phyloP scores from a whole-genome alignment of 2,113 vertebrate species.

The Stigmatopora argus region DNA sequence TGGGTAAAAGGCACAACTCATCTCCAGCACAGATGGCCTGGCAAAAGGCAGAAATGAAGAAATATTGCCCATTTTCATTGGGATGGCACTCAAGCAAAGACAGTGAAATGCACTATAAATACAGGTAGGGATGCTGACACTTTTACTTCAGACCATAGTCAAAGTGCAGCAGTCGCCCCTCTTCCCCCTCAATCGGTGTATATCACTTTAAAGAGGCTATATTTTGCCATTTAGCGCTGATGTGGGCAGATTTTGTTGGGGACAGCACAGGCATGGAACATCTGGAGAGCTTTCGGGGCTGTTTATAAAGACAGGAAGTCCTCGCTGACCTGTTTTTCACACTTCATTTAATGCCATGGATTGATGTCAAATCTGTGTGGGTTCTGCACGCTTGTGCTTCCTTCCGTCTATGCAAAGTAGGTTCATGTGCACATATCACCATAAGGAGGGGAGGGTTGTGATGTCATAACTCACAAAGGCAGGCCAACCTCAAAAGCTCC shows the following conservation, averaged over 20 bases:
- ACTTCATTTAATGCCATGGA: slow-evolving; percentile 66
- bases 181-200: slow-evolving; percentile 52
- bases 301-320: slow-evolving; percentile 69
- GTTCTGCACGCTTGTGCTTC: slow-evolving; percentile 10
- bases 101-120: slow-evolving; percentile 48
- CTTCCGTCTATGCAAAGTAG: slow-evolving; percentile 15
- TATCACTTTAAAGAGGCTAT: slow-evolving; percentile 66
- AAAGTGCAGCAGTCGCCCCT: slow-evolving; percentile 35
- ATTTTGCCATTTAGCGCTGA: slow-evolving; percentile 65
- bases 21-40: slow-evolving; percentile 38
- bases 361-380: slow-evolving; percentile 55
- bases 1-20: slow-evolving; percentile 55
- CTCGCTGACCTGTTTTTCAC: slow-evolving; percentile 68
- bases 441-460: slow-evolving; percentile 16
- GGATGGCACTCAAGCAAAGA: slow-evolving; percentile 38
- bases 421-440: slow-evolving; percentile 14
- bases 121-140: slow-evolving; percentile 38
- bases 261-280: slow-evolving; percentile 58
- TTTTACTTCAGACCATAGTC: slow-evolving; percentile 53
- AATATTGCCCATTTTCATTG: slow-evolving; percentile 50
- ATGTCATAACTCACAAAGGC: slow-evolving; percentile 15
- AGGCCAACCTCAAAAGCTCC: neutral
- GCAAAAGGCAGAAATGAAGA: slow-evolving; percentile 54
- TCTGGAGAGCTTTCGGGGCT: slow-evolving; percentile 65
- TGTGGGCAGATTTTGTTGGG: slow-evolving; percentile 53